These are phyloP conservation scores for Gorsachius magnificus DNA, from an alignment of 2,797 vertebrate genomes.

Conservation along the genomic window DNA sequence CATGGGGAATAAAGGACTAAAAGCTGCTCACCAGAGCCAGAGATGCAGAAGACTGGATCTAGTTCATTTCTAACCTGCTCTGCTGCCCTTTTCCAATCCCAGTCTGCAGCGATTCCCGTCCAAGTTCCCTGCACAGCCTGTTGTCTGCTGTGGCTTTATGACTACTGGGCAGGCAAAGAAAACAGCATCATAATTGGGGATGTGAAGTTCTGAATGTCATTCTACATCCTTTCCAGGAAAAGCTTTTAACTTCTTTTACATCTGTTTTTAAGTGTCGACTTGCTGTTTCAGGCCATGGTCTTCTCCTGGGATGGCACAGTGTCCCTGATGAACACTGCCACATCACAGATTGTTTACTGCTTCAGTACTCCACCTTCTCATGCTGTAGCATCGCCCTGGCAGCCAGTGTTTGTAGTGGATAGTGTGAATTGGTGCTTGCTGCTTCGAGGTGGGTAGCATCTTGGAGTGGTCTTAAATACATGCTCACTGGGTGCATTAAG, in stretches of 20 bases:
- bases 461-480: background rate
- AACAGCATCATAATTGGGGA: background rate
- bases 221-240: background rate
- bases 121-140: background rate
- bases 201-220: background rate
- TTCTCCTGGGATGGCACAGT: conserved; percentile 64
- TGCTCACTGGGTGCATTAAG: background rate
- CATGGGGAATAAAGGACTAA: background rate
- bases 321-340: conserved; percentile 67
- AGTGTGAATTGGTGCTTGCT: conserved; percentile 49
- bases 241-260: background rate
- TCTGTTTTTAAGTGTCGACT: background rate
- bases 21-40: background rate
- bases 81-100: background rate
- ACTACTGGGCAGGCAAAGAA: background rate
- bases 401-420: conserved; percentile 71
- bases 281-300: conserved; percentile 68
- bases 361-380: conserved; percentile 50
- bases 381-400: conserved; percentile 58
- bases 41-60: background rate
- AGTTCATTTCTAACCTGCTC: background rate
- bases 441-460: conserved; percentile 62
- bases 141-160: background rate
- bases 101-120: background rate
- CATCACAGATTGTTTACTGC: conserved; percentile 47